Percentiles rank a stretch among this genome's conserved stretches.
phyloP scores from a whole-genome alignment of 1,140 invertebrate genomes.

The Hesperophylax magnus region DNA sequence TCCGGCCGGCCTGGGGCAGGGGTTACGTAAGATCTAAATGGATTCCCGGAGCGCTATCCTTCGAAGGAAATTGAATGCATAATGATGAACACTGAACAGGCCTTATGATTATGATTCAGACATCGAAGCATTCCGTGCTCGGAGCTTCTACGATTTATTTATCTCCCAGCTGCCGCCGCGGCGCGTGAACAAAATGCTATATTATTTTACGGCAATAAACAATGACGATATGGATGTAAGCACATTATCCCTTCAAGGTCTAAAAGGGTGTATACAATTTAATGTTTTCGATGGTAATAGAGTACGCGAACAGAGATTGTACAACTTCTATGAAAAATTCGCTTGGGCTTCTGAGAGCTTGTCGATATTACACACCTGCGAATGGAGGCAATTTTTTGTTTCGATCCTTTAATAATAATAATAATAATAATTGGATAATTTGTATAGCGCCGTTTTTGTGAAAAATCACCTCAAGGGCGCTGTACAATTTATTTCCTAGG shows the following conservation, averaged over 20 bases:
- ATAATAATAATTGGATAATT: too few species aligned
- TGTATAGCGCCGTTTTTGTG: too few species aligned
- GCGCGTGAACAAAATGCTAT: conserved; percentile 55
- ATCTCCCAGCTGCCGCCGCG: conserved; percentile 44
- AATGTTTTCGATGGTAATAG: conserved; percentile 11
- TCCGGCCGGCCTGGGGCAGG: not conserved
- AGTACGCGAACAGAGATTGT: not conserved
- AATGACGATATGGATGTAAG: conserved; percentile 41
- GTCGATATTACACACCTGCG: not conserved
- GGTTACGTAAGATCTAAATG: conserved; percentile 1
- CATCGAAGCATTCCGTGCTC: conserved; percentile 37
- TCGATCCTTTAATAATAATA: too few species aligned
- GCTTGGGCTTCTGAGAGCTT: not conserved
- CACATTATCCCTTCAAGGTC: conserved; percentile 24
- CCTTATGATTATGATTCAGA: conserved; percentile 39
- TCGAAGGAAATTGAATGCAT: conserved; percentile 34
- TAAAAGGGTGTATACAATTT: conserved; percentile 35
- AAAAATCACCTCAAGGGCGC: too few species aligned
- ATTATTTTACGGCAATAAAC: conserved; percentile 55
- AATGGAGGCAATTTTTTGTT: not conserved
- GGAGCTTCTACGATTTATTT: conserved; percentile 51
- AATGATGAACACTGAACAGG: conserved; percentile 14
- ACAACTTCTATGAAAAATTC: not conserved
- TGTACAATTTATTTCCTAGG: too few species aligned
- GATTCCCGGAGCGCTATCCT: conserved; percentile 9